phyloP scores from a whole-genome alignment of 2,797 vertebrate species.

The Phrynocephalus vlangalii region DNA sequence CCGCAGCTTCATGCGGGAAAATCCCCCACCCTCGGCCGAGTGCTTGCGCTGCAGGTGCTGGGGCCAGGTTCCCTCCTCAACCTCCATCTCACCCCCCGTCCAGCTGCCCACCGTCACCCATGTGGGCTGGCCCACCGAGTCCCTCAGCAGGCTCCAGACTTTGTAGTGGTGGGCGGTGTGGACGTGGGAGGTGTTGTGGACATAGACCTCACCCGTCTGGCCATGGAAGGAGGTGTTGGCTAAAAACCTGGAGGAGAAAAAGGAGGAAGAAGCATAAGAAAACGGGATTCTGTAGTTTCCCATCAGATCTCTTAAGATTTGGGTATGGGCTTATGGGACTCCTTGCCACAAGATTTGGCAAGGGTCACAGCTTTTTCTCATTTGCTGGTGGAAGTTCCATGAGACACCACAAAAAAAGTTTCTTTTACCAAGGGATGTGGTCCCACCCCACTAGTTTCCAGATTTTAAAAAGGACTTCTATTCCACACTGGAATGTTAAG shows the following conservation, averaged over 20 bases:
- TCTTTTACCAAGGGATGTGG: too few species aligned
- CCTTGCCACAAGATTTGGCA: neutral
- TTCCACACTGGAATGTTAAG: too few species aligned
- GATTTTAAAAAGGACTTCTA: too few species aligned
- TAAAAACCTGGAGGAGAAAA: conserved; percentile 81
- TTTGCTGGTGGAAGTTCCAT: too few species aligned
- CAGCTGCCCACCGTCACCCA: conserved; percentile 92
- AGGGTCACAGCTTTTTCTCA: too few species aligned
- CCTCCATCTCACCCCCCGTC: conserved; percentile 80
- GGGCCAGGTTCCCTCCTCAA: conserved; percentile 80
- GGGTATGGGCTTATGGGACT: neutral
- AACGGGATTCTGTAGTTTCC: too few species aligned
- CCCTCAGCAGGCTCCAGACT: conserved; percentile 86
- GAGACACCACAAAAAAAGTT: too few species aligned
- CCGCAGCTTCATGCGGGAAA: conserved; percentile 73
- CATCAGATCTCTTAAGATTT: neutral
- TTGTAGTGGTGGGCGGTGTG: conserved; percentile 81
- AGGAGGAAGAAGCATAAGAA: neutral
- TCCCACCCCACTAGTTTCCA: too few species aligned
- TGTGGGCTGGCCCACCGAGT: conserved; percentile 83
- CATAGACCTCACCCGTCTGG: conserved; percentile 80
- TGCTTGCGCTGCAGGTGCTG: conserved; percentile 63
- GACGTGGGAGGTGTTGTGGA: conserved; percentile 76
- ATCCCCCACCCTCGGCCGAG: neutral
- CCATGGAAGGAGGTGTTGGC: conserved; percentile 87